Evolutionary conservation across 2,888 invertebrate genomes (phyloP).

Genomic region (Chromoteleia sp.): DNA sequence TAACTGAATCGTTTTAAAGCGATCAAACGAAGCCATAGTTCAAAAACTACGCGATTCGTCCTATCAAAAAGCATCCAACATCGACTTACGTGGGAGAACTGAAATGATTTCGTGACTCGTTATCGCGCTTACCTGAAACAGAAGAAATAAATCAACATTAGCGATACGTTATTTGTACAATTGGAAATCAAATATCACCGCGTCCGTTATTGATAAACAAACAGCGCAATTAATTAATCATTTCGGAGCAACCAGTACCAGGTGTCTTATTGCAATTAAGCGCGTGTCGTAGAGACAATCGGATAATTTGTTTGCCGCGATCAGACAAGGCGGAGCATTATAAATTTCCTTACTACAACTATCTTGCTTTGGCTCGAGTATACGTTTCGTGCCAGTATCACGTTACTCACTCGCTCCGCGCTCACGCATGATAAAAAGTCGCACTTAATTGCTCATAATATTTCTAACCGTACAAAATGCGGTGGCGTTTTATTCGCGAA

Average conservation of each 20-base stretch:
- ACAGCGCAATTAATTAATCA: conserved; percentile 28
- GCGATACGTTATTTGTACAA: background rate
- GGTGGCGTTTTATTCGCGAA: conserved; percentile 46
- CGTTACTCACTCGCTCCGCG: conserved; percentile 56
- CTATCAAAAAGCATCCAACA: background rate
- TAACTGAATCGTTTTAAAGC: background rate
- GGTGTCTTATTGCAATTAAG: conserved; percentile 51
- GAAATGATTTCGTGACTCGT: background rate
- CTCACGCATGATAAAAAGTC: conserved; percentile 49
- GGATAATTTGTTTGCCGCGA: conserved; percentile 56
- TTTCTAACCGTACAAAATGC: conserved; percentile 30
- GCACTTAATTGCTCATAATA: conserved; percentile 58
- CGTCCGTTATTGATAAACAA: conserved; percentile 24
- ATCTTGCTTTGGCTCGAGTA: conserved; percentile 42
- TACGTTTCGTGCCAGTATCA: conserved; percentile 62
- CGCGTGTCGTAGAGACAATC: conserved; percentile 50
- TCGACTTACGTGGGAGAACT: conserved; percentile 1
- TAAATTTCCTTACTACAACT: conserved; percentile 49
- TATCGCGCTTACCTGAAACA: conserved; percentile 53
- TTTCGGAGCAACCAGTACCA: conserved; percentile 9
- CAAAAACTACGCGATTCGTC: background rate
- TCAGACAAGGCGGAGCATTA: conserved; percentile 52
- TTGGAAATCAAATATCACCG: conserved; percentile 29
- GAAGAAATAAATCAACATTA: conserved; percentile 37
- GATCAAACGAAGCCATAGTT: background rate